Conservation (phyloP, 2,113 vertebrate genomes). For the Brachypteracias leptosomus region DNA sequence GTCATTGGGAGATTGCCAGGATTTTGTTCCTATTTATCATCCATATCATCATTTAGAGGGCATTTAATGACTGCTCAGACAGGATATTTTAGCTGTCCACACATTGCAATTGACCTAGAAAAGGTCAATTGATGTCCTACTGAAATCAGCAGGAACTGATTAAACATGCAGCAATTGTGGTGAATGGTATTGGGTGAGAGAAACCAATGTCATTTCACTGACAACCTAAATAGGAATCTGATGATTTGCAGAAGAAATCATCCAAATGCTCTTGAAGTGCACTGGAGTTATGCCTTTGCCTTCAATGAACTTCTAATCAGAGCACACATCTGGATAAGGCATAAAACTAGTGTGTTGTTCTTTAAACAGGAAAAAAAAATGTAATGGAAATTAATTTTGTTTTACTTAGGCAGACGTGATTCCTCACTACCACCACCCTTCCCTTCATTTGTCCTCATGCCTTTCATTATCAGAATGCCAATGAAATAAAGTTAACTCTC, state of each 20-base stretch:
- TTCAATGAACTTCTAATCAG: neutral
- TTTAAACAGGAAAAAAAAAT: neutral
- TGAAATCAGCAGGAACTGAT: conserved; percentile 27
- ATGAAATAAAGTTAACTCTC: neutral
- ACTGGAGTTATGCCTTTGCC: neutral
- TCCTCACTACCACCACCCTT: rapidly evolving
- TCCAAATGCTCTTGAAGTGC: neutral
- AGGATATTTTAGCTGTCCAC: conserved; percentile 31
- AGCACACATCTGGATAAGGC: neutral
- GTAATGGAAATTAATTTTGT: neutral
- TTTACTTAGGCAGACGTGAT: neutral
- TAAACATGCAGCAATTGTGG: neutral
- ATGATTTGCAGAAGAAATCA: neutral
- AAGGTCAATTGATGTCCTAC: conserved; percentile 41
- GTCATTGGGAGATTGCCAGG: neutral
- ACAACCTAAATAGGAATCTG: neutral
- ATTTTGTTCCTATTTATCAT: neutral
- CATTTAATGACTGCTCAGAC: neutral
- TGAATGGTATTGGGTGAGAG: neutral
- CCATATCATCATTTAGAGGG: neutral
- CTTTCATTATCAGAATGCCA: neutral
- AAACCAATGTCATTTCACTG: neutral
- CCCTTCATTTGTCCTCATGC: neutral
- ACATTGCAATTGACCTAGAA: conserved; percentile 15
- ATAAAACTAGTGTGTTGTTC: neutral